Conservation (phyloP, 2,888 invertebrate genomes). For the Acrobasis suavella region DNA sequence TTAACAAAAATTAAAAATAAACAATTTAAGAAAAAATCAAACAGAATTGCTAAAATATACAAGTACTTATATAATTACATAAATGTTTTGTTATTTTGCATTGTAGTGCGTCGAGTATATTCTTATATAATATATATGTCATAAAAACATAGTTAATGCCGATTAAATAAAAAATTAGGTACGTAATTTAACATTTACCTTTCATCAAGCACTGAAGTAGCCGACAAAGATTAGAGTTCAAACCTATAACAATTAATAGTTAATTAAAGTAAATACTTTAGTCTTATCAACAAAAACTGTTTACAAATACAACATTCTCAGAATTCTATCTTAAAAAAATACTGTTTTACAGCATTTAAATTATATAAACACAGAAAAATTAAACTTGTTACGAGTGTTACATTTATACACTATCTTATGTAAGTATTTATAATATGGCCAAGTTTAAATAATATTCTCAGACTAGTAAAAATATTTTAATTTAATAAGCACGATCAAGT, state of each 20-base stretch:
- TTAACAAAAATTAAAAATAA: no score
- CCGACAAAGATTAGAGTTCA: conserved; percentile 15
- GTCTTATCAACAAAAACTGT: conserved; percentile 23
- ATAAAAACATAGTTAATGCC: conserved; percentile 27
- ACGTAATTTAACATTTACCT: conserved; percentile 9
- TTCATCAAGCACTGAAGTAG: conserved; percentile 12
- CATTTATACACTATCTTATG: conserved; percentile 12
- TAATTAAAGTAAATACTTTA: conserved; percentile 11
- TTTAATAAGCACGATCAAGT: conserved; percentile 11
- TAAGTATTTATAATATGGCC: conserved; percentile 20
- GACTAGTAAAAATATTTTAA: conserved; percentile 25
- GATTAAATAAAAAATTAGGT: conserved; percentile 1
- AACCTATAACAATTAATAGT: conserved; percentile 8
- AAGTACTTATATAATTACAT: no score
- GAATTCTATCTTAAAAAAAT: conserved; percentile 35
- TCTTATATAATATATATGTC: neutral
- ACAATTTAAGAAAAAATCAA: no score
- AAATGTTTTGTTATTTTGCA: no score
- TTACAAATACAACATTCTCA: conserved; percentile 28
- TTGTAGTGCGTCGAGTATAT: no score
- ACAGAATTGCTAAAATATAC: no score
- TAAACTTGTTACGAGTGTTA: conserved; percentile 6
- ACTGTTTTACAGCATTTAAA: conserved; percentile 41
- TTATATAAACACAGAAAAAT: conserved; percentile 3
- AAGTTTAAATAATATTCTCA: conserved; percentile 20